Percentiles rank a stretch among this genome's conserved stretches.
These are phyloP conservation scores for Paradisaea rubra DNA, from an alignment of 2,113 vertebrate genomes.

Conservation along the genomic window DNA sequence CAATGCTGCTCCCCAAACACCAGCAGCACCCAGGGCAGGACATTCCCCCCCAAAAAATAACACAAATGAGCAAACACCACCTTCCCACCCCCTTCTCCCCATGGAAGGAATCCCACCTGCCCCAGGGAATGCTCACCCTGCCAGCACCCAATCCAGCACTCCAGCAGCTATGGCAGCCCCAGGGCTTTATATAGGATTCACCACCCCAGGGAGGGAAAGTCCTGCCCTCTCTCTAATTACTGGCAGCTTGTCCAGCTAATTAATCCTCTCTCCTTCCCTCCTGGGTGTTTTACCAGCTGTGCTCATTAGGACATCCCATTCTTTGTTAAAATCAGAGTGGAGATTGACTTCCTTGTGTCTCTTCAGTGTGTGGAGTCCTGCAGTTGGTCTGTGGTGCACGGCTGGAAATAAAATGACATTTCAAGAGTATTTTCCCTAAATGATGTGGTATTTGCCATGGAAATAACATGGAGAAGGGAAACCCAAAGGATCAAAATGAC, in stretches of 20 bases:
- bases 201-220: not conserved
- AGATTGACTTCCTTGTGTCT: accelerated
- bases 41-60: accelerated
- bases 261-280: not conserved
- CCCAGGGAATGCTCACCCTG: accelerated
- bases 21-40: not conserved
- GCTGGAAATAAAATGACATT: not conserved
- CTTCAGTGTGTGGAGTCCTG: not conserved
- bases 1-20: not conserved
- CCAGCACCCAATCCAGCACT: accelerated
- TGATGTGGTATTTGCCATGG: accelerated
- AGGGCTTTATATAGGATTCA: not conserved
- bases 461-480: not conserved
- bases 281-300: not conserved
- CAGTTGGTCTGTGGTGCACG: accelerated
- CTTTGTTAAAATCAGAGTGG: not conserved
- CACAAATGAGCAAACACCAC: not conserved
- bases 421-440: not conserved
- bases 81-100: too few species aligned
- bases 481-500: not conserved
- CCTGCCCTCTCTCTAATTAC: not conserved
- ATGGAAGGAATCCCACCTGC: accelerated
- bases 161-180: accelerated
- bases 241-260: not conserved
- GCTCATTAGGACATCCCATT: not conserved